Percentiles rank a stretch among this genome's conserved stretches.
Evolutionary conservation across 2,797 vertebrate genomes (phyloP).

Genomic region (Hemitrygon akajei): DNA sequence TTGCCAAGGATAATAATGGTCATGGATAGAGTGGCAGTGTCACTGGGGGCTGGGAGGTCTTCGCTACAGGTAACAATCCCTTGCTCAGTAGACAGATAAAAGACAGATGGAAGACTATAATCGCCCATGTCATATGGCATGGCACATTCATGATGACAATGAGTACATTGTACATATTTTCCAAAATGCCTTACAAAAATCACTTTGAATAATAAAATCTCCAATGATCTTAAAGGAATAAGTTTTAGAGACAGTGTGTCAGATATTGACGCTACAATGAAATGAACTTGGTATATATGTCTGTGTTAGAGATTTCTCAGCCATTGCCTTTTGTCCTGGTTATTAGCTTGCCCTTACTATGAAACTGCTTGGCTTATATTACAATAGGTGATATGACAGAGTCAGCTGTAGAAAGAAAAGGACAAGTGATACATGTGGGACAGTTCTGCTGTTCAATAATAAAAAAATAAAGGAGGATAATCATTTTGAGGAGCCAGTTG

Average conservation of each 20-base stretch:
- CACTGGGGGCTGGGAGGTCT: no score
- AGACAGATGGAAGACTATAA: no score
- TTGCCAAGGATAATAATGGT: no score
- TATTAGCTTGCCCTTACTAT: not conserved
- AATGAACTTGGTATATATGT: no score
- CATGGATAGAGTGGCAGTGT: no score
- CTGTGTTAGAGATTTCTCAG: not conserved
- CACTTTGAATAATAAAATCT: not conserved
- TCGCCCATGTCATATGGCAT: no score
- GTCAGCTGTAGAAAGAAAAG: not conserved
- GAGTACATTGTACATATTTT: not conserved
- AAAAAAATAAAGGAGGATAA: not conserved
- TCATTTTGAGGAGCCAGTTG: not conserved
- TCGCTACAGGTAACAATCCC: no score
- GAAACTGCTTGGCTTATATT: not conserved
- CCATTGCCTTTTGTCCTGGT: not conserved
- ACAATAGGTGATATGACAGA: not conserved
- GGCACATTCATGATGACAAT: no score
- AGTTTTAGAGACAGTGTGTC: no score
- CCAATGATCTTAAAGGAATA: not conserved
- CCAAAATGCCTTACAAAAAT: not conserved
- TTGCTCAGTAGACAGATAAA: no score
- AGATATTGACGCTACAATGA: no score
- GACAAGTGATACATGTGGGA: not conserved
- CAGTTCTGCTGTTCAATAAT: not conserved